Percentiles rank a stretch among this genome's conserved stretches.
phyloP scores from a whole-genome alignment of 1,140 invertebrate species.

The Drosophila tsacasi region DNA sequence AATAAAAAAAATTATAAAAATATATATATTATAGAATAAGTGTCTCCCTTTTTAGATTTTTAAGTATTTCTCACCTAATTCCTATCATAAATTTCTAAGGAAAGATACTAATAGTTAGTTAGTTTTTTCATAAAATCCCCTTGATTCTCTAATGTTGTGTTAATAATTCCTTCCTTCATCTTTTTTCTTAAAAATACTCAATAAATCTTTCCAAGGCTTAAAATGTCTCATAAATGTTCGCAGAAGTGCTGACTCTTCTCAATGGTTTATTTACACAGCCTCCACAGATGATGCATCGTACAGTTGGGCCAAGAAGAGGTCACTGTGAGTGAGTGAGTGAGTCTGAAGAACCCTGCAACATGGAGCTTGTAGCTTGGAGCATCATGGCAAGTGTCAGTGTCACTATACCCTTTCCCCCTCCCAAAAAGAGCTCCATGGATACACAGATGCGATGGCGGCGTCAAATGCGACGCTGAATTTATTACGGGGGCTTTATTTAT shows the following conservation, averaged over 20 bases:
- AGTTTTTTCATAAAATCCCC: no score
- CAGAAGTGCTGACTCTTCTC: not conserved
- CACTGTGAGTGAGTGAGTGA: conserved; percentile 5
- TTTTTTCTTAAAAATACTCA: not conserved
- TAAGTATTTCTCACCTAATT: not conserved
- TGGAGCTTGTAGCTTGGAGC: not conserved
- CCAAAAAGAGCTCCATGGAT: conserved; percentile 11
- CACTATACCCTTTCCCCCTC: not conserved
- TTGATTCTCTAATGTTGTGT: not conserved
- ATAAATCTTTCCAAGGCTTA: not conserved
- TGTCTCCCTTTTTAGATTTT: not conserved
- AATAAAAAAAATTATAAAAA: not conserved
- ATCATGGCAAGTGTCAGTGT: conserved; percentile 18
- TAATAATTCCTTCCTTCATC: not conserved
- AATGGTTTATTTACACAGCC: conserved; percentile 1
- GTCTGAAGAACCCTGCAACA: conserved; percentile 12
- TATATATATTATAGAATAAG: not conserved
- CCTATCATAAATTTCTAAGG: no score
- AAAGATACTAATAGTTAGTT: not conserved
- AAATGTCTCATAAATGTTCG: conserved; percentile 9
- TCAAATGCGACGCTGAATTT: conserved; percentile 77
- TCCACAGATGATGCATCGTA: conserved; percentile 29
- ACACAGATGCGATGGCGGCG: conserved; percentile 57
- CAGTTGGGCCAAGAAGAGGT: conserved; percentile 36
- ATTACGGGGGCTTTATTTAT: conserved; percentile 73